These are phyloP conservation scores for Corythornis vintsioides DNA, from an alignment of 2,113 vertebrate genomes.

Conservation along the genomic window DNA sequence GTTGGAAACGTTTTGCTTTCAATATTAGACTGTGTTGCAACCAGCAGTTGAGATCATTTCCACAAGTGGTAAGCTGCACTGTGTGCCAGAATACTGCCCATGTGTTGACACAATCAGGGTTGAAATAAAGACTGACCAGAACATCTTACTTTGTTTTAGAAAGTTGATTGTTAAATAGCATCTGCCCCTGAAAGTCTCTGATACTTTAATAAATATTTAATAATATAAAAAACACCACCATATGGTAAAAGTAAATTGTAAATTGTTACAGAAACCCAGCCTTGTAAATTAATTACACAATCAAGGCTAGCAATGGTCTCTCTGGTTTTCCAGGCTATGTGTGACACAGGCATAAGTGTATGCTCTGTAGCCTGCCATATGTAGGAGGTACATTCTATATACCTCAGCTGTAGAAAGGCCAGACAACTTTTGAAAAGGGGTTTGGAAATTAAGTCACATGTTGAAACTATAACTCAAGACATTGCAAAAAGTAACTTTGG, in stretches of 20 bases:
- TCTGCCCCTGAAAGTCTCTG: background rate
- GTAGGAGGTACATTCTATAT: background rate
- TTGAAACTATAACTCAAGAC: background rate
- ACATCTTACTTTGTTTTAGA: background rate
- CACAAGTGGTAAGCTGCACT: background rate
- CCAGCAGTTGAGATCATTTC: background rate
- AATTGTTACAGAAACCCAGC: background rate
- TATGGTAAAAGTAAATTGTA: background rate
- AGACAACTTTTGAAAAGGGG: background rate
- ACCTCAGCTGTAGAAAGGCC: background rate
- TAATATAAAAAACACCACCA: background rate
- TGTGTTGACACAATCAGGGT: background rate
- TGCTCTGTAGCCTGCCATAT: background rate
- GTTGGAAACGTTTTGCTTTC: background rate
- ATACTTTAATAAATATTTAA: background rate
- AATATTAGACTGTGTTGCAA: background rate
- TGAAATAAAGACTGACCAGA: background rate
- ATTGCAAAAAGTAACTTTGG: background rate
- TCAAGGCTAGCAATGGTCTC: background rate
- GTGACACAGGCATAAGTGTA: accelerated
- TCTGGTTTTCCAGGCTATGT: background rate
- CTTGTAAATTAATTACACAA: background rate
- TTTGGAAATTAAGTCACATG: background rate
- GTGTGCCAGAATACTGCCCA: background rate
- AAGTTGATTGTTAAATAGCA: background rate